Evolutionary conservation across 2,113 vertebrate species (phyloP).

Genomic region (Microcebus ravelobensis): DNA sequence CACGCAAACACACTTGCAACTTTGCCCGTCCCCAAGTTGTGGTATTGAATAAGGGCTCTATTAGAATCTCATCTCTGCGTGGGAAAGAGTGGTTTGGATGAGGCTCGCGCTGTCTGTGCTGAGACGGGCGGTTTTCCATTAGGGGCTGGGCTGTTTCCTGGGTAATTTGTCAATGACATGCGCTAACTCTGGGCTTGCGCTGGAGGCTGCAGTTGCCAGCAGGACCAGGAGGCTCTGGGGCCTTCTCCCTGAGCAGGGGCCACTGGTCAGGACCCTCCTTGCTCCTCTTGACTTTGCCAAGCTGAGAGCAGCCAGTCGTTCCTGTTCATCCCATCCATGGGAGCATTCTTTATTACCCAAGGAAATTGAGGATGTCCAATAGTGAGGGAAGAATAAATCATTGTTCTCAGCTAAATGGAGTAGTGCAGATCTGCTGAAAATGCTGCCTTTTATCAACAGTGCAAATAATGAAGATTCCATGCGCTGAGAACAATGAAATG

Average conservation of each 20-base stretch:
- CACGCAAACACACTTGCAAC: not conserved
- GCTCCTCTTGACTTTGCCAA: conserved; percentile 26
- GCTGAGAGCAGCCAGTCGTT: conserved; percentile 19
- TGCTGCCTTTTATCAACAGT: conserved; percentile 84
- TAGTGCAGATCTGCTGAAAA: conserved; percentile 81
- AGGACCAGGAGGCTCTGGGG: accelerated
- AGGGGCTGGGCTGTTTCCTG: not conserved
- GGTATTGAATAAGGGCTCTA: not conserved
- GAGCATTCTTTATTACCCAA: conserved; percentile 76
- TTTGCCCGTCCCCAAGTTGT: not conserved
- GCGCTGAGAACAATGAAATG: conserved; percentile 85
- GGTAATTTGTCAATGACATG: conserved; percentile 56
- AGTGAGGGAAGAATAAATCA: conserved; percentile 86
- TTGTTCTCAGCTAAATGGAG: conserved; percentile 85
- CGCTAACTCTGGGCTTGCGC: not conserved
- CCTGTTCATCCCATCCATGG: conserved; percentile 22
- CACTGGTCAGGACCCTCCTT: not conserved
- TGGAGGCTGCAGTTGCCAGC: accelerated
- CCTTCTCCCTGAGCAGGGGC: not conserved
- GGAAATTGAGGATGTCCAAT: conserved; percentile 83
- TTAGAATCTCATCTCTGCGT: not conserved
- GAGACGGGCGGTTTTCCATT: conserved; percentile 51
- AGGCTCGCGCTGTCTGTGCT: not conserved
- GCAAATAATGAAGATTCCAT: conserved; percentile 88
- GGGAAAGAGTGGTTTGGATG: not conserved